Evolutionary conservation across 2,888 invertebrate genomes (phyloP).

Genomic region (Nomada goodeniana): DNA sequence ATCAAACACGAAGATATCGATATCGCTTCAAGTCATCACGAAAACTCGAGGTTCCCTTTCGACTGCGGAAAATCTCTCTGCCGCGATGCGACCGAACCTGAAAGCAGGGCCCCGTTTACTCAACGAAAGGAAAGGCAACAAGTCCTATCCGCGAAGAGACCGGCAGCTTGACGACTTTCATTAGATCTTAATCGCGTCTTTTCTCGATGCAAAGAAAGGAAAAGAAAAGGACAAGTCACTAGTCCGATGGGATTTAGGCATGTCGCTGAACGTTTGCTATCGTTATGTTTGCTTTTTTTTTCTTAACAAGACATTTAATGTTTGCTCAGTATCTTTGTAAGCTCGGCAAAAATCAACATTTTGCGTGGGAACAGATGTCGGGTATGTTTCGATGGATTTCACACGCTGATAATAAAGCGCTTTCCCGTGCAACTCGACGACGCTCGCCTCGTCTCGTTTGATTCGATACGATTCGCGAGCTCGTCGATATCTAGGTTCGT

Average conservation of each 20-base stretch:
- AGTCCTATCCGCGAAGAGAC: too few species aligned
- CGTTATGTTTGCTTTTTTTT: slow-evolving; percentile 54
- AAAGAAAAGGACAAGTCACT: too few species aligned
- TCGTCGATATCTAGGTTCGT: background rate
- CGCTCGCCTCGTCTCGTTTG: slow-evolving; percentile 14
- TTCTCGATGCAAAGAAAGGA: too few species aligned
- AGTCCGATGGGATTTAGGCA: background rate
- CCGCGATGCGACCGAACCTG: too few species aligned
- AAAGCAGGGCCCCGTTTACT: too few species aligned
- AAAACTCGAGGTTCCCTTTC: too few species aligned
- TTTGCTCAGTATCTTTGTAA: slow-evolving; percentile 79
- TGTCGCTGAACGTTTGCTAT: background rate
- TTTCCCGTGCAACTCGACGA: slow-evolving; percentile 36
- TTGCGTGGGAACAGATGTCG: slow-evolving; percentile 76
- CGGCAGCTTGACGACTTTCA: too few species aligned
- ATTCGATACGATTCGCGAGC: background rate
- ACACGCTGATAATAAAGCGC: slow-evolving; percentile 49
- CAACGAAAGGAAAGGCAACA: too few species aligned
- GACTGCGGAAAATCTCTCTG: too few species aligned
- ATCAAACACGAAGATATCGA: background rate
- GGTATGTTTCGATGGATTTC: slow-evolving; percentile 57
- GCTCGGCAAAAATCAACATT: slow-evolving; percentile 80
- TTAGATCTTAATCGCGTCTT: too few species aligned
- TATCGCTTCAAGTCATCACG: too few species aligned
- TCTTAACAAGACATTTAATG: slow-evolving; percentile 82